Evolutionary conservation across 1,140 invertebrate genomes (phyloP).

Genomic region (Bombus soroeensis): DNA sequence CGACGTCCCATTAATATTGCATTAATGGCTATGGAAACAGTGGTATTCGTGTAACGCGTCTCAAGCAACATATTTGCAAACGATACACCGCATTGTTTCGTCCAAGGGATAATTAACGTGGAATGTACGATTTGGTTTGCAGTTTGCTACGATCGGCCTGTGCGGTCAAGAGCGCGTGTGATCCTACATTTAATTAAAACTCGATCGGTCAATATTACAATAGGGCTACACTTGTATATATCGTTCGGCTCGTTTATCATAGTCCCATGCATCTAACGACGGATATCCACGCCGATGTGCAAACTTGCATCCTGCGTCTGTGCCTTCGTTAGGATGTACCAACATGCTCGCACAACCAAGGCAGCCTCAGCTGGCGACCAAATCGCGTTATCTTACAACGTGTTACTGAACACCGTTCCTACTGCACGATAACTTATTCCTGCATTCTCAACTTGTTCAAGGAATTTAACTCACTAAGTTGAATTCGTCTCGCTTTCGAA

Average conservation of each 20-base stretch:
- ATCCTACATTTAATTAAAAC: slow-evolving; percentile 17
- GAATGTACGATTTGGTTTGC: not conserved
- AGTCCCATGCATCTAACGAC: not conserved
- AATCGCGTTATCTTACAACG: slow-evolving; percentile 61
- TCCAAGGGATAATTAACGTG: not conserved
- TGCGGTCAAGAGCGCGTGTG: not conserved
- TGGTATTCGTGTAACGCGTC: no score
- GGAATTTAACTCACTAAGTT: not conserved
- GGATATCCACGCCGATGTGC: not conserved
- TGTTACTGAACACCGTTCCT: slow-evolving; percentile 22
- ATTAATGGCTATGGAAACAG: not conserved
- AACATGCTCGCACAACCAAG: not conserved
- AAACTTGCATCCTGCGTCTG: not conserved
- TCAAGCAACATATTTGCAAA: not conserved
- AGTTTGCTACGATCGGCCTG: not conserved
- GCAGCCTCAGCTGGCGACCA: slow-evolving; percentile 17
- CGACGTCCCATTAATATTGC: not conserved
- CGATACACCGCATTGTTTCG: not conserved
- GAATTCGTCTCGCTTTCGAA: not conserved
- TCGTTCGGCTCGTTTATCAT: slow-evolving; percentile 40
- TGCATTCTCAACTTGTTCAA: not conserved
- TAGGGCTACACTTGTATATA: not conserved
- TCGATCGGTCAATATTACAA: not conserved
- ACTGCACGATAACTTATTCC: slow-evolving; percentile 21
- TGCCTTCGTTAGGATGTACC: not conserved